Evolutionary conservation across 2,888 invertebrate genomes (phyloP), one percentile per base, ranked within the genome.

Genomic region (Pristionchus arcanus): DNA sequence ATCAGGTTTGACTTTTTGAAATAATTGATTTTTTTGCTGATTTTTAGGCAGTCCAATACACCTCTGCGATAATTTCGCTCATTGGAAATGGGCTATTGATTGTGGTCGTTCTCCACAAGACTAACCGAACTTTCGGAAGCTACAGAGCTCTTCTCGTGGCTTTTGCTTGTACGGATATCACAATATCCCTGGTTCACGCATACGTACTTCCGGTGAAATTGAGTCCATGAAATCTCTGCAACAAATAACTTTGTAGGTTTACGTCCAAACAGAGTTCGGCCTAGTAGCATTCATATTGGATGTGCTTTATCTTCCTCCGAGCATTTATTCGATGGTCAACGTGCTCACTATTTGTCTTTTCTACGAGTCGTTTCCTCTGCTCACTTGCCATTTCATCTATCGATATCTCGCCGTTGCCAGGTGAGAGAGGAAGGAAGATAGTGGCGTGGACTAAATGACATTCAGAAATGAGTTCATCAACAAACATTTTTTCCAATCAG

Each of bases 371-470:
- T 68, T 68, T 68, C 68, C 68, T 16, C 31, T 68, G 28, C 68
- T 68, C 68, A 68, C 31, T 9, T 68, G 68, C 31, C 68, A 68
- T 68, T 68, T 68, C 68, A 68, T 68, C 28, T 68, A 68, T 68
- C 68, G 68, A 68, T 68, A 68, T 68, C 31, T 68, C 11, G 68
- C 68, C 13, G 31, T 68, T 68, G 68, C 15, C 31, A 68, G 31
- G 68, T 68, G 21, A 28, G 63, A 21, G 63, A 25, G 21, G n/a
- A 63, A 19, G 63, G 63, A 66, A 66, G n/a, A 42, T 42, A n/a
- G 16, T 2, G 5, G n/a, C n/a, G 13, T 55, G 25, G 63, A 66
- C 21, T 66, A 21, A 66, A 25, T 25, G 9, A 21, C 63, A 19
- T 31, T 68, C 16, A 68, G 68, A 31, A 28, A 28, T 19, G 31